Evolutionary conservation across 2,888 invertebrate genomes (phyloP).

Genomic region (Lampropteryx suffumata): DNA sequence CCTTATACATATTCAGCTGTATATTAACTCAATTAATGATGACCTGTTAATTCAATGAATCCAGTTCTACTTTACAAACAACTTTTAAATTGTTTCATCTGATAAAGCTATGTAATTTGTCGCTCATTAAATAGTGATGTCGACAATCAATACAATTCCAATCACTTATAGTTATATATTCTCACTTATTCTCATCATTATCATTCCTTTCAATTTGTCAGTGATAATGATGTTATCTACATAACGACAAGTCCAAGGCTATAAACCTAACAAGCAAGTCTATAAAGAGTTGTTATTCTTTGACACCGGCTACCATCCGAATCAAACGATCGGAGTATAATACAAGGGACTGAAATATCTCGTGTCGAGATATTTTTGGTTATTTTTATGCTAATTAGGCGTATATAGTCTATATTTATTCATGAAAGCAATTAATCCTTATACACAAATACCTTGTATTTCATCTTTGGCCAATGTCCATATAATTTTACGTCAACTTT

Average conservation of each 20-base stretch:
- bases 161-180: no score
- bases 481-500: constrained; percentile 4
- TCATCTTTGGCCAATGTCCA: no score
- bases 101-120: not conserved
- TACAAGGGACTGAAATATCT: constrained; percentile 5
- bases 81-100: no score
- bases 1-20: no score
- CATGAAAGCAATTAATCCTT: no score
- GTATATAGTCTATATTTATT: no score
- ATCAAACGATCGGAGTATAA: constrained; percentile 12
- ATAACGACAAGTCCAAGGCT: constrained; percentile 15
- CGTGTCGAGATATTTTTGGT: not conserved
- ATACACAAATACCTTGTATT: no score
- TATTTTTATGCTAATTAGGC: not conserved
- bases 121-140: not conserved
- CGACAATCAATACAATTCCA: no score
- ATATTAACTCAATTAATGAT: no score
- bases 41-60: no score
- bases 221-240: constrained; percentile 22
- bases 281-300: constrained; percentile 43
- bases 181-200: not conserved
- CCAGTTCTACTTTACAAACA: no score
- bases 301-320: constrained; percentile 26
- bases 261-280: constrained; percentile 46
- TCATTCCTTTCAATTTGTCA: constrained; percentile 12